These are phyloP conservation scores for Ectemnius continuus DNA, from an alignment of 2,888 invertebrate genomes.

Conservation along the genomic window DNA sequence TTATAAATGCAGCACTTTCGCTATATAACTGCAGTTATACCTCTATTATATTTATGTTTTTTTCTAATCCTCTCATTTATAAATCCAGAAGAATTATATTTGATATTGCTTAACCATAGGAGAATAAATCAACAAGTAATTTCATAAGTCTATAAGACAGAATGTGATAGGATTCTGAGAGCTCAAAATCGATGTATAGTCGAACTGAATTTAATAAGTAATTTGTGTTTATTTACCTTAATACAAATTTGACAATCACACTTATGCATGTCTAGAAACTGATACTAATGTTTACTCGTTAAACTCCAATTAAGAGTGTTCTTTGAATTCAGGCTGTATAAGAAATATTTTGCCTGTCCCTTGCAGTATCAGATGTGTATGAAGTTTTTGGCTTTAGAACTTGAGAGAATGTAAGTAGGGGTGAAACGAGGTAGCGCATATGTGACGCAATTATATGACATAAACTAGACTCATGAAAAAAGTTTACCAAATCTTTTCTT, in stretches of 20 bases:
- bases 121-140: too few species aligned
- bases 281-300: slow-evolving; percentile 62
- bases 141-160: too few species aligned
- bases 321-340: slow-evolving; percentile 60
- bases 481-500: slow-evolving; percentile 30
- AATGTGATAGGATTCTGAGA: too few species aligned
- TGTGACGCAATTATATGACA: slow-evolving; percentile 39
- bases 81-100: slow-evolving; percentile 13
- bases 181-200: too few species aligned
- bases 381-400: slow-evolving; percentile 43
- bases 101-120: slow-evolving; percentile 1
- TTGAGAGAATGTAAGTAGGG: slow-evolving; percentile 32
- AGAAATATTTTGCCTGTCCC: slow-evolving; percentile 51
- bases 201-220: slow-evolving; percentile 1
- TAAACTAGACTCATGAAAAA: slow-evolving; percentile 27
- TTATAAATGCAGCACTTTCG: slow-evolving; percentile 37
- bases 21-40: slow-evolving; percentile 25
- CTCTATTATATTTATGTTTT: slow-evolving; percentile 22
- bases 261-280: slow-evolving; percentile 68
- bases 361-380: slow-evolving; percentile 41
- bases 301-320: slow-evolving; percentile 58
- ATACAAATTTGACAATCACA: slow-evolving; percentile 77
- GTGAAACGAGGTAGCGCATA: slow-evolving; percentile 46
- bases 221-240: slow-evolving; percentile 74
- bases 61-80: slow-evolving; percentile 29